These are phyloP conservation scores for Propsilocerus akamusi DNA, from an alignment of 1,140 invertebrate species.

Conservation along the genomic window DNA sequence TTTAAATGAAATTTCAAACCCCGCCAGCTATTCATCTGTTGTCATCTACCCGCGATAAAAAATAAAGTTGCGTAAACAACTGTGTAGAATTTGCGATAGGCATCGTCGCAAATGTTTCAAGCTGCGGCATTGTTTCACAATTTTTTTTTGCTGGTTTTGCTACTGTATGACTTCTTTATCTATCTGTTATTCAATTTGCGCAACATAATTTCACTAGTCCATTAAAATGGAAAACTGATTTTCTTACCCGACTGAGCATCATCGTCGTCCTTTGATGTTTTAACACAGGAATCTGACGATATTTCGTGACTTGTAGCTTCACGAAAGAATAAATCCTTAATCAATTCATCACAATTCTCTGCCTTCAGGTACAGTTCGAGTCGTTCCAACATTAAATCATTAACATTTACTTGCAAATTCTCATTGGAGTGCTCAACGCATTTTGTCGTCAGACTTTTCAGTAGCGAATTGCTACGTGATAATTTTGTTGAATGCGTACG, in stretches of 20 bases:
- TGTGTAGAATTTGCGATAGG: too few relatives aligned
- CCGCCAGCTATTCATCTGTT: too few relatives aligned
- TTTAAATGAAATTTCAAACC: too few relatives aligned
- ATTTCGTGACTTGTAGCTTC: not conserved
- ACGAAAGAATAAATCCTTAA: conserved; percentile 17
- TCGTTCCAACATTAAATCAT: conserved; percentile 17
- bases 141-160: too few relatives aligned
- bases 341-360: conserved; percentile 19
- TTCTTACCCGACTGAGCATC: conserved; percentile 42
- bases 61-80: too few relatives aligned
- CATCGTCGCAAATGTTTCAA: too few relatives aligned
- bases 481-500: conserved; percentile 51
- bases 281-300: not conserved
- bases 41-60: too few relatives aligned
- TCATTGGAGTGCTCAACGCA: conserved; percentile 19
- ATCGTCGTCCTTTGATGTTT: conserved; percentile 32
- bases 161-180: too few relatives aligned
- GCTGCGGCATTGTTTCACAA: too few relatives aligned
- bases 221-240: not conserved
- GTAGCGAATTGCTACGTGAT: conserved; percentile 38
- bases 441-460: conserved; percentile 28
- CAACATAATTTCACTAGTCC: too few relatives aligned
- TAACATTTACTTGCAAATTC: conserved; percentile 11
- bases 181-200: too few relatives aligned
- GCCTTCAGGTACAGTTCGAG: conserved; percentile 20